Evolutionary conservation across 2,888 invertebrate species (phyloP).

Genomic region (Timandra comae): DNA sequence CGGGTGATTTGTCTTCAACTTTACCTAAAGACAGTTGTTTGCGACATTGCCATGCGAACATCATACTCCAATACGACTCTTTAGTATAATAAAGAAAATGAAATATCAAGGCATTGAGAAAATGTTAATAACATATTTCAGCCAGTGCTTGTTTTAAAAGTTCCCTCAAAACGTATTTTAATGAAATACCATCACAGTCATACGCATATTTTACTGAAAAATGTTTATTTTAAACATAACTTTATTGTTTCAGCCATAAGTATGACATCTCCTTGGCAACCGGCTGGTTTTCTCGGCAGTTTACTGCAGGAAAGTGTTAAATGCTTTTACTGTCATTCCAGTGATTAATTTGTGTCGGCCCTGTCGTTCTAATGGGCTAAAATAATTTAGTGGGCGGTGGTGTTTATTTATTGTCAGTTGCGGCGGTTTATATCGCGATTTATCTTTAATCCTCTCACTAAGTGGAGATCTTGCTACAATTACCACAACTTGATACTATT

Average conservation of each 20-base stretch:
- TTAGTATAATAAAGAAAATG: no score
- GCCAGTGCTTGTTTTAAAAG: no score
- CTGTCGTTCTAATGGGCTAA: slow-evolving; percentile 69
- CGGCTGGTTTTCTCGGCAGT: slow-evolving; percentile 27
- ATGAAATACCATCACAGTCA: slow-evolving; percentile 12
- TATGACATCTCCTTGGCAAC: slow-evolving; percentile 19
- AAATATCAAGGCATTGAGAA: no score
- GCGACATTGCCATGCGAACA: slow-evolving; percentile 17
- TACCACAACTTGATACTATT: no score
- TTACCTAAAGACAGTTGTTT: slow-evolving; percentile 41
- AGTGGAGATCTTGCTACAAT: slow-evolving; percentile 16
- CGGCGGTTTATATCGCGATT: slow-evolving; percentile 44
- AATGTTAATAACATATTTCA: no score
- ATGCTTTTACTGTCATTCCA: slow-evolving; percentile 65
- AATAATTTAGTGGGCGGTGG: slow-evolving; percentile 70
- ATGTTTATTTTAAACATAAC: background rate
- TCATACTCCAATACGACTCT: no score
- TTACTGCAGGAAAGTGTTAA: slow-evolving; percentile 60
- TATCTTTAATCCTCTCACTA: slow-evolving; percentile 35
- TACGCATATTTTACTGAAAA: slow-evolving; percentile 17
- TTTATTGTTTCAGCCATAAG: slow-evolving; percentile 14
- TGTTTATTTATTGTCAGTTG: slow-evolving; percentile 60
- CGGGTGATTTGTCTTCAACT: slow-evolving; percentile 68
- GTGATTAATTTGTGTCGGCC: slow-evolving; percentile 71
- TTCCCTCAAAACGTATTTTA: no score